Conservation (phyloP, 2,113 vertebrate species). For the Menidia beryllina region DNA sequence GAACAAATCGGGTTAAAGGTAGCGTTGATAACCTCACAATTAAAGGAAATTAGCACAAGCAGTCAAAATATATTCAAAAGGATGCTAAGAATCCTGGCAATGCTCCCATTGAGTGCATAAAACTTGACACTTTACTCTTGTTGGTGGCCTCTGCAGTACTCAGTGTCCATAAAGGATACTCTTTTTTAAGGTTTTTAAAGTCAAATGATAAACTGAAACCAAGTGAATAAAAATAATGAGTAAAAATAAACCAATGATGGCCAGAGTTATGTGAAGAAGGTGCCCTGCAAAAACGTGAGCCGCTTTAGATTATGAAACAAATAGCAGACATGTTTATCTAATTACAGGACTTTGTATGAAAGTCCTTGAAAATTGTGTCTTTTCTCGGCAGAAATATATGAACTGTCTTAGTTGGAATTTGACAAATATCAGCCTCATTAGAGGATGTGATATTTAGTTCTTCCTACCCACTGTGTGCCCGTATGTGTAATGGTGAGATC, state of each 20-base stretch:
- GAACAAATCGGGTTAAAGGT: slow-evolving; percentile 2
- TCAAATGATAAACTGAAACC: too few species aligned
- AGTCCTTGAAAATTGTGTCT: too few species aligned
- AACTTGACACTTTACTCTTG: not conserved
- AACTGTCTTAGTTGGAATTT: not conserved
- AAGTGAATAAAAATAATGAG: too few species aligned
- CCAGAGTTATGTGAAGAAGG: too few species aligned
- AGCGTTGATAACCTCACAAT: not conserved
- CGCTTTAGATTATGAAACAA: not conserved
- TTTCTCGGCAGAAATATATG: not conserved
- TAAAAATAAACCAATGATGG: too few species aligned
- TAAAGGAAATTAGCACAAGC: not conserved
- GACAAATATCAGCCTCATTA: not conserved
- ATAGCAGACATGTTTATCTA: too few species aligned
- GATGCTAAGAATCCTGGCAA: not conserved
- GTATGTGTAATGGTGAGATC: not conserved
- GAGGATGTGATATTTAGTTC: not conserved
- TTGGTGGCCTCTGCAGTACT: slow-evolving; percentile 42
- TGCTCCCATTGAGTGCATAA: slow-evolving; percentile 19
- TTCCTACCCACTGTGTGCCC: too few species aligned
- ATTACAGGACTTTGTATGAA: too few species aligned
- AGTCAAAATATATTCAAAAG: not conserved
- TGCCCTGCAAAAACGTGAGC: not conserved
- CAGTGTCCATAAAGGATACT: slow-evolving; percentile 55
- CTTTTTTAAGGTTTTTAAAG: too few species aligned